Base-by-base conservation (phyloP, 2,888 invertebrate genomes). In the Sarcophaga carnaria region DNA sequence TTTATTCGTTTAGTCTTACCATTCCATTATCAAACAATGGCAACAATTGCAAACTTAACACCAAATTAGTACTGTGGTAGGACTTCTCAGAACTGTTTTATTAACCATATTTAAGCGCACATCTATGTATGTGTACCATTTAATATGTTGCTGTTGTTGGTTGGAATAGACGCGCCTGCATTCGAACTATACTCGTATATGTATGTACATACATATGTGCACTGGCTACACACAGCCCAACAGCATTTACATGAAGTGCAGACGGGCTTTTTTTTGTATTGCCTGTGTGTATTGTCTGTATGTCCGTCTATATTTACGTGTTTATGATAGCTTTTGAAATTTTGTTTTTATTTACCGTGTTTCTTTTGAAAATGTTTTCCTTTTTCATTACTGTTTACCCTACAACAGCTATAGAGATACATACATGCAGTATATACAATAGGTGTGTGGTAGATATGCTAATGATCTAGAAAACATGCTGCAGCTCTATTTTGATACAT, bases 31-130 rank as follows among this genome's bases (percentile, higher is more conserved):
- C 4, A 12, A 54, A 54, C 10, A 17, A 10, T 5, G 17, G 17
- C 10, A 54, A 54, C 4, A 54, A 54, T 54, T 12, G 54, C 17
- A 54, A 54, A 49, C 4, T 14, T 49, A 49, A 17, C 12, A 54
- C 54, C 59, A 49, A n/a, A 20, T 54, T 70, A 14, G 2, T 11
- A 27, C 22, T 17, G 62, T 70, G 62, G 78, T 4, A 60, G 69
- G 27, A 47, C 70, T 63, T 78, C 78, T 60, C 22, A 22, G 22
- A 22, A 22, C 69, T 67, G 63, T 79, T 74, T 83, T 69, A 67
- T 67, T 74, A 83, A 69, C 49, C 69, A 69, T 71, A 78, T 79
- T 67, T 64, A 47, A 37, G 17, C 20, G 54, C 37, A 77, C 71
- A 54, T 14, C 62, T 17, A 70, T 27, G 22, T 22, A 22, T 22